Conservation (phyloP, 2,797 vertebrate genomes). For the Galago senegalensis region DNA sequence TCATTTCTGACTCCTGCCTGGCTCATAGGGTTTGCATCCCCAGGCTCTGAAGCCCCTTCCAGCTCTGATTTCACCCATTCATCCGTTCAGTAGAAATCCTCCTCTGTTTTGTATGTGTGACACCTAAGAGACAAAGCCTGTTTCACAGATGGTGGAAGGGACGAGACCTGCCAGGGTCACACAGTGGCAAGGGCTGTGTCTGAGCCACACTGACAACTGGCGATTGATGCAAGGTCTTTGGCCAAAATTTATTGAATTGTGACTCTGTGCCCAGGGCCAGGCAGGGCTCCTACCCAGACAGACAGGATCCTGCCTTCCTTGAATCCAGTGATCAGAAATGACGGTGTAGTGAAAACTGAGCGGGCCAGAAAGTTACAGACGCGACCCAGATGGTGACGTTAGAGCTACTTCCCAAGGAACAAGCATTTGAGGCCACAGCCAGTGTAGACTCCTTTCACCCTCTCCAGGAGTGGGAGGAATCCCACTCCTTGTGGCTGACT, state of each 20-base stretch:
- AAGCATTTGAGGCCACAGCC: not conserved
- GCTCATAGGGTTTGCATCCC: not conserved
- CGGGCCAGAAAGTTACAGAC: not conserved
- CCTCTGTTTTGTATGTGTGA: too few relatives aligned
- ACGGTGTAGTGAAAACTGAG: not conserved
- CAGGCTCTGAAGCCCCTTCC: not conserved
- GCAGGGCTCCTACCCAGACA: not conserved
- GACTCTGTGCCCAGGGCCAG: not conserved
- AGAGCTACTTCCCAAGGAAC: fast-evolving
- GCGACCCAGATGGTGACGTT: not conserved
- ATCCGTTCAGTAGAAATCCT: too few relatives aligned
- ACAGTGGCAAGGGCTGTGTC: not conserved
- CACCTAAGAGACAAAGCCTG: not conserved
- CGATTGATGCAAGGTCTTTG: not conserved
- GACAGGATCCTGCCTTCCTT: not conserved
- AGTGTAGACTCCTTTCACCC: not conserved
- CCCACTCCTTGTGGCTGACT: not conserved
- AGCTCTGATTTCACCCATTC: not conserved
- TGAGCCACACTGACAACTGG: not conserved
- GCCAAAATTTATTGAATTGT: not conserved
- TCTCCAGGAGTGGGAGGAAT: too few relatives aligned
- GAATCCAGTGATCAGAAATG: not conserved
- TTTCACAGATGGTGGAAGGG: not conserved
- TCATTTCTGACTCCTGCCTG: not conserved
- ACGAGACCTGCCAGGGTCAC: not conserved